A percentile compares a stretch with the other conserved stretches of the same genome.
phyloP scores from a whole-genome alignment of 1,140 invertebrate genomes.

The Eriosoma lanigerum region DNA sequence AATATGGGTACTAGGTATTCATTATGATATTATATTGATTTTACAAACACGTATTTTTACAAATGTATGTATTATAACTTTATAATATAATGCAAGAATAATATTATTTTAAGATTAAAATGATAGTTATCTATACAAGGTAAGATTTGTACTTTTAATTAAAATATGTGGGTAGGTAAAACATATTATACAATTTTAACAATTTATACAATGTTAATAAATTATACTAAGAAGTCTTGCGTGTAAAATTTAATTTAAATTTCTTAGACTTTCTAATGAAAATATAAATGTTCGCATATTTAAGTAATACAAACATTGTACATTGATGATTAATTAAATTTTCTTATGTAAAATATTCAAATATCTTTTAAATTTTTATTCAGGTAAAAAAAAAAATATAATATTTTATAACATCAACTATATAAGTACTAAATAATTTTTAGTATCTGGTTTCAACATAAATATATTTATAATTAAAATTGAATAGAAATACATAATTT shows the following conservation, averaged over 20 bases:
- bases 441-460: too few species aligned
- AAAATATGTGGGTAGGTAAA: neutral
- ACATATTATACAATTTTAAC: constrained; percentile 1
- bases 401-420: too few species aligned
- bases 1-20: too few species aligned
- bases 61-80: neutral
- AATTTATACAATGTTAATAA: constrained; percentile 12
- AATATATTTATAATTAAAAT: too few species aligned
- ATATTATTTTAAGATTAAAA: constrained; percentile 28
- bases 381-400: too few species aligned
- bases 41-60: constrained; percentile 1
- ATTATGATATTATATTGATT: constrained; percentile 7
- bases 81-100: constrained; percentile 6
- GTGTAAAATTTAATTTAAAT: neutral
- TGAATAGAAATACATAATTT: too few species aligned
- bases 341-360: too few species aligned
- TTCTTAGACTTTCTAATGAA: neutral
- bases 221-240: neutral
- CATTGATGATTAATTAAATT: neutral
- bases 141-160: constrained; percentile 23
- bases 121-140: neutral
- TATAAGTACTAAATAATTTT: too few species aligned
- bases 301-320: neutral
- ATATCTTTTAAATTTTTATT: too few species aligned
- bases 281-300: neutral